Base-by-base conservation (phyloP, 2,797 vertebrate genomes). In the Hapalemur alaotrensis region DNA sequence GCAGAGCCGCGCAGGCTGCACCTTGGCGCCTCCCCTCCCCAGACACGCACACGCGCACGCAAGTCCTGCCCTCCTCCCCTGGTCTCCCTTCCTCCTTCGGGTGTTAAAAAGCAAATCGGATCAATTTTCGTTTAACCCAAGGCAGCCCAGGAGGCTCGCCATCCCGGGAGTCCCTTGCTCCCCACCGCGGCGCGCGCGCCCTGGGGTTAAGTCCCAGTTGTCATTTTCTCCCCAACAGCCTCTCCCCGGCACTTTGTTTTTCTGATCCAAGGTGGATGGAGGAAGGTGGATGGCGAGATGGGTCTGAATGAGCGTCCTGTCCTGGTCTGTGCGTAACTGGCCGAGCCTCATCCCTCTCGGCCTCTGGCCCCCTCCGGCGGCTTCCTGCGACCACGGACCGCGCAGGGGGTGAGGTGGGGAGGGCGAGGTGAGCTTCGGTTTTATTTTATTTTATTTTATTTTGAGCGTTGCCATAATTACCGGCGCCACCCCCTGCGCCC, bases 1-100 rank as follows among this genome's bases (percentile, higher is more conserved):
- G 89, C 97, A 89, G 97, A 93, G 96, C 88, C 28, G 80, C 84
- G 81, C 96, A 79, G 93, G 54, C 90, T 72, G 91, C 83, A 85
- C 93, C 95, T 87, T 70, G 85, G 88, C 90, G 81, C 78, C 93
- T 35, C 81, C 72, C 83, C 82, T 81, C 65, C 84, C n/a, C 13
- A 78, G 80, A 81, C 95, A 76, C 95, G 23, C 92, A 63, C 70
- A 59, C 70, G 5, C 91, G 7, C 89, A 35, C 46, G 48, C 92
- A 35, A 13, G 18, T 12, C 59, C 80, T 50, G 72, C 35, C 38
- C 72, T 48, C 25, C 41, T 17, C 35, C 75, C 41, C 11, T 3
- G 41, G 12, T 35, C 41, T 52, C 57, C 48, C 65, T 38, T 38
- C 59, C 50, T 25, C 65, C 85, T 59, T 38, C 0, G 59, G 75